Conservation (phyloP, 1,140 invertebrate species). For the Sitodiplosis mosellana region DNA sequence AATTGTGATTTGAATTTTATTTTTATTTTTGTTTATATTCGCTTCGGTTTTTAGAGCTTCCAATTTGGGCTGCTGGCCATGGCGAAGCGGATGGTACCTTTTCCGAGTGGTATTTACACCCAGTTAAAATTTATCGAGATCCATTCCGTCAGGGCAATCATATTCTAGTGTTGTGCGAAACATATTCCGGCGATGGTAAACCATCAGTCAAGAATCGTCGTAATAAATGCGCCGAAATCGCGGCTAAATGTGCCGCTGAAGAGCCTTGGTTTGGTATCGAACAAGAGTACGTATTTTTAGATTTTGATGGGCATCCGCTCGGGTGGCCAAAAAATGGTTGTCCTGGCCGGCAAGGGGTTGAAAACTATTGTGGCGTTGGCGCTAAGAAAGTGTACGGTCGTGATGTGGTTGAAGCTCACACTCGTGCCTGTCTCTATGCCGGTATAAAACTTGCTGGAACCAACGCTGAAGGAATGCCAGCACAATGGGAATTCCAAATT, state of each 20-base stretch:
- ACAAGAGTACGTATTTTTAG: slow-evolving; percentile 84
- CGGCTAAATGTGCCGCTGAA: slow-evolving; percentile 19
- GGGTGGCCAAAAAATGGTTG: slow-evolving; percentile 92
- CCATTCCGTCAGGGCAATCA: slow-evolving; percentile 62
- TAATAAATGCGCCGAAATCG: not conserved
- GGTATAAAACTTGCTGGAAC: slow-evolving; percentile 77
- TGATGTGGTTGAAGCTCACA: slow-evolving; percentile 48
- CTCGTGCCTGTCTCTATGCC: slow-evolving; percentile 62
- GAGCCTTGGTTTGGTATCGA: slow-evolving; percentile 77
- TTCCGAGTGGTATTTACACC: slow-evolving; percentile 63
- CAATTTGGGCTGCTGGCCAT: no score
- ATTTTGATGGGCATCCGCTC: slow-evolving; percentile 74
- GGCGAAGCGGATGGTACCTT: slow-evolving; percentile 40
- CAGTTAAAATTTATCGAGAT: slow-evolving; percentile 63
- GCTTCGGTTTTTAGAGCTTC: no score
- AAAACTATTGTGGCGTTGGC: slow-evolving; percentile 90
- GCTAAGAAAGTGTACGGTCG: slow-evolving; percentile 41
- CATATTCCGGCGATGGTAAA: slow-evolving; percentile 37
- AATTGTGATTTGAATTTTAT: no score
- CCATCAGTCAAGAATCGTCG: slow-evolving; percentile 22
- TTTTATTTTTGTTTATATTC: no score
- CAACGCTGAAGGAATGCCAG: slow-evolving; percentile 89
- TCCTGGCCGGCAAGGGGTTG: slow-evolving; percentile 81
- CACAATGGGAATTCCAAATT: slow-evolving; percentile 58
- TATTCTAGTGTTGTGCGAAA: slow-evolving; percentile 61